Base-by-base conservation (phyloP, 2,797 vertebrate genomes). In the Eidolon dupreanum region DNA sequence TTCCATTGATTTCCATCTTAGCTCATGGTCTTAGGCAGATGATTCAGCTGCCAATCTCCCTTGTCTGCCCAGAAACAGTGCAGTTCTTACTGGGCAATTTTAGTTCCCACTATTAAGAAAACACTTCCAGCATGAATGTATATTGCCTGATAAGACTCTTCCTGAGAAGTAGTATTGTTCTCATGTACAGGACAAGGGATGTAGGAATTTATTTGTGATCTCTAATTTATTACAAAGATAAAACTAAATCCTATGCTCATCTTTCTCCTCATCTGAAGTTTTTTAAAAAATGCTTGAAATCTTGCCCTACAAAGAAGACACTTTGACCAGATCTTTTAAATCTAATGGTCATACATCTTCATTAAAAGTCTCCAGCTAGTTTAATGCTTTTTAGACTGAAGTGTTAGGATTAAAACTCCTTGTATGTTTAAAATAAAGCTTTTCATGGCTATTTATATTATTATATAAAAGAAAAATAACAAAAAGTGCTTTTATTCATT, bases 401-500 rank as follows among this genome's bases (percentile, higher is more conserved):
- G 16, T 20, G 5, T 85, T 79, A 41, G 31, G 28, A 59, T 83
- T 33, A 63, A 95, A 86, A 93, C 16, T 87, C 74, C 74, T 90
- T 66, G 12, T 65, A 75, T 46, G 46, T 59, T n/a, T 53, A 95
- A 33, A 78, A 16, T 49, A 13, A 82, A 74, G 49, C 26, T 78
- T 43, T 95, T 77, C 16, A 19, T 82, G 79, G 75, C 71, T 92
- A 66, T 75, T 95, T 71, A 82, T 75, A 78, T 63, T 73, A 89
- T 53, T 77, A 43, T 33, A 11, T 82, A 82, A 89, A 88, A 90
- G 88, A 85, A 74, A 92, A 87, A 88, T 85, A 93, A 87, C 85
- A 89, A 89, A 74, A 95, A 94, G 8, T 38, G n/a, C 92, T 96
- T 98, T 96, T 87, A 82, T 88, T 68, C 94, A 31, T 92, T 91